phyloP scores from a whole-genome alignment of 2,888 invertebrate genomes.

The Iphiclides podalirius region DNA sequence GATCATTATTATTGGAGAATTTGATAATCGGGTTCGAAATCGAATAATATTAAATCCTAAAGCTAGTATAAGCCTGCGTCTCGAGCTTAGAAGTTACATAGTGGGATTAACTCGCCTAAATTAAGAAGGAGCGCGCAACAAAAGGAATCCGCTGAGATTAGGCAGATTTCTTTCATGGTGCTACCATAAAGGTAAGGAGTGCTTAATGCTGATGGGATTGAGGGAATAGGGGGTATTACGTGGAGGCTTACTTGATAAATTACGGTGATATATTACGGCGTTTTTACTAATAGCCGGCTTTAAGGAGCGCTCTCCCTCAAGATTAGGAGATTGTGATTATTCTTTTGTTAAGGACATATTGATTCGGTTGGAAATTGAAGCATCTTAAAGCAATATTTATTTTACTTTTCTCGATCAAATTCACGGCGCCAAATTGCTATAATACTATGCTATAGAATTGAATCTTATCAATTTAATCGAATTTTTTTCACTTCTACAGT shows the following conservation, averaged over 20 bases:
- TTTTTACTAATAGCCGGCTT: slow-evolving; percentile 8
- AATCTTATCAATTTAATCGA: too few relatives aligned
- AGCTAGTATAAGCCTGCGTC: too few relatives aligned
- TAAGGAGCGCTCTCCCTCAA: not conserved
- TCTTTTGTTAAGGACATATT: not conserved
- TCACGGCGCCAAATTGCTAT: too few relatives aligned
- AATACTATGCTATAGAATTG: too few relatives aligned
- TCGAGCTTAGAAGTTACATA: too few relatives aligned
- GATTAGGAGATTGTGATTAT: not conserved
- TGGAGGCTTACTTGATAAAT: slow-evolving; percentile 13
- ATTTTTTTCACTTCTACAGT: too few relatives aligned
- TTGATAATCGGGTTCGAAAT: too few relatives aligned
- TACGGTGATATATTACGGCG: slow-evolving; percentile 18
- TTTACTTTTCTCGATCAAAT: too few relatives aligned
- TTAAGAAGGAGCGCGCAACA: slow-evolving; percentile 1
- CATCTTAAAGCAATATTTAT: too few relatives aligned
- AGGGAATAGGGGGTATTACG: slow-evolving; percentile 12
- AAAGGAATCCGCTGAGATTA: slow-evolving; percentile 10
- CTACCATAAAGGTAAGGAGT: slow-evolving; percentile 7
- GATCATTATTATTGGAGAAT: too few relatives aligned
- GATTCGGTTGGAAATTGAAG: too few relatives aligned
- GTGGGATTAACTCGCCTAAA: not conserved
- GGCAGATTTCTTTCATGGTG: slow-evolving; percentile 14
- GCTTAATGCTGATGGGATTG: slow-evolving; percentile 15
- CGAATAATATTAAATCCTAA: too few relatives aligned